Evolutionary conservation across 2,888 invertebrate genomes (phyloP).

Genomic region (Meiosimyza platycephala): DNA sequence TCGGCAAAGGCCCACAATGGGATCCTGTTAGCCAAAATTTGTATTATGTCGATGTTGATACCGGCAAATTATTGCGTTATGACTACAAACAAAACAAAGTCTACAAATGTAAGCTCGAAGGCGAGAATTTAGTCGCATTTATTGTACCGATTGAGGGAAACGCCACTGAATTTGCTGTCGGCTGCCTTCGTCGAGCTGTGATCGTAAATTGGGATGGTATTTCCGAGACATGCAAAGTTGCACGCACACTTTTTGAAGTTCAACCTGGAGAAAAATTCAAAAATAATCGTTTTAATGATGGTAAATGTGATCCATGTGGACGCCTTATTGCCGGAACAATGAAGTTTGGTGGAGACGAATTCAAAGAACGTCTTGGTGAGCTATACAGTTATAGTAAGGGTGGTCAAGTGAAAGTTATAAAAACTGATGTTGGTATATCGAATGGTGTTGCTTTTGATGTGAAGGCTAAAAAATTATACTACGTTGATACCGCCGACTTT

Average conservation of each 20-base stretch:
- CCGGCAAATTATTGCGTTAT: slow-evolving; percentile 51
- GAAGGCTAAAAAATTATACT: slow-evolving; percentile 76
- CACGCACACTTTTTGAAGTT: slow-evolving; percentile 69
- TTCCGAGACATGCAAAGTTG: slow-evolving; percentile 66
- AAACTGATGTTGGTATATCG: slow-evolving; percentile 72
- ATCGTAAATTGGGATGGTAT: slow-evolving; percentile 73
- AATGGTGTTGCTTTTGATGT: slow-evolving; percentile 85
- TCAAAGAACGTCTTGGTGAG: slow-evolving; percentile 60
- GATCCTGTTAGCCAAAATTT: slow-evolving; percentile 71
- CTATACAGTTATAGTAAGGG: slow-evolving; percentile 60
- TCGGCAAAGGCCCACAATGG: slow-evolving; percentile 79
- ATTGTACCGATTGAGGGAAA: slow-evolving; percentile 73
- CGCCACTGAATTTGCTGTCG: slow-evolving; percentile 72
- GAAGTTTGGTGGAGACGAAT: slow-evolving; percentile 60
- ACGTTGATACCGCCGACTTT: slow-evolving; percentile 77
- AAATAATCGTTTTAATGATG: slow-evolving; percentile 77
- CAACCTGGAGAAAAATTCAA: slow-evolving; percentile 67
- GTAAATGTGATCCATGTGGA: slow-evolving; percentile 78
- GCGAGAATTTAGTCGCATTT: slow-evolving; percentile 65
- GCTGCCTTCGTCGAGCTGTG: slow-evolving; percentile 70
- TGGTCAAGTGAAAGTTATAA: slow-evolving; percentile 52
- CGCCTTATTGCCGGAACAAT: slow-evolving; percentile 76
- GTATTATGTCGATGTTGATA: slow-evolving; percentile 73
- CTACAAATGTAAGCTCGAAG: slow-evolving; percentile 69
- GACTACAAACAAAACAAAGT: slow-evolving; percentile 65